phyloP scores from a whole-genome alignment of 2,888 invertebrate genomes.

The Plemyria rubiginata region DNA sequence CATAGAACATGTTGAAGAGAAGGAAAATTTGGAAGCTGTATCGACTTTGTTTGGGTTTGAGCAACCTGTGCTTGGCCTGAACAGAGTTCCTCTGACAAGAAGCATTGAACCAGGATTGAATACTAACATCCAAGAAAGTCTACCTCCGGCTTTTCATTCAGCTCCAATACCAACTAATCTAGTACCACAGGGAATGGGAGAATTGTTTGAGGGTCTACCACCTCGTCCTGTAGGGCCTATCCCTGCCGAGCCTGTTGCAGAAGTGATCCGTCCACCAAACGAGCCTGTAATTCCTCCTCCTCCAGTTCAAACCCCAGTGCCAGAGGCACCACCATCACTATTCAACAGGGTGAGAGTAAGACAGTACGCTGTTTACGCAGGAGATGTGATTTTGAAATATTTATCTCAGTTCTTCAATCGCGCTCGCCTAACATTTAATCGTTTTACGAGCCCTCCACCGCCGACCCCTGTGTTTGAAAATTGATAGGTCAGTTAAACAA shows the following conservation, averaged over 20 bases:
- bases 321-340: slow-evolving; percentile 16
- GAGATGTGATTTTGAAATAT: slow-evolving; percentile 66
- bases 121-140: slow-evolving; percentile 12
- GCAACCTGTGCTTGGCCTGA: slow-evolving; percentile 17
- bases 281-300: slow-evolving; percentile 8
- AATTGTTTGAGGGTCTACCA: slow-evolving; percentile 32
- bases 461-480: slow-evolving; percentile 29
- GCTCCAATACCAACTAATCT: background rate
- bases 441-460: slow-evolving; percentile 49
- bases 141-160: background rate
- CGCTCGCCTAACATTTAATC: slow-evolving; percentile 56
- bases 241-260: slow-evolving; percentile 5
- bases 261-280: background rate
- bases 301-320: slow-evolving; percentile 16
- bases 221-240: slow-evolving; percentile 19
- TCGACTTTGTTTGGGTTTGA: slow-evolving; percentile 32
- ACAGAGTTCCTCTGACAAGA: slow-evolving; percentile 20
- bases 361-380: slow-evolving; percentile 61
- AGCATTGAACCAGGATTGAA: slow-evolving; percentile 9
- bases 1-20: slow-evolving; percentile 45
- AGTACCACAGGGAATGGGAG: slow-evolving; percentile 6
- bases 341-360: slow-evolving; percentile 49
- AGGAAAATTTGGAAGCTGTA: slow-evolving; percentile 21
- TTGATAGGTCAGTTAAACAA: slow-evolving; percentile 1
- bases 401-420: slow-evolving; percentile 64